phyloP scores from a whole-genome alignment of 2,113 vertebrate genomes.

The Barnardius zonarius region DNA sequence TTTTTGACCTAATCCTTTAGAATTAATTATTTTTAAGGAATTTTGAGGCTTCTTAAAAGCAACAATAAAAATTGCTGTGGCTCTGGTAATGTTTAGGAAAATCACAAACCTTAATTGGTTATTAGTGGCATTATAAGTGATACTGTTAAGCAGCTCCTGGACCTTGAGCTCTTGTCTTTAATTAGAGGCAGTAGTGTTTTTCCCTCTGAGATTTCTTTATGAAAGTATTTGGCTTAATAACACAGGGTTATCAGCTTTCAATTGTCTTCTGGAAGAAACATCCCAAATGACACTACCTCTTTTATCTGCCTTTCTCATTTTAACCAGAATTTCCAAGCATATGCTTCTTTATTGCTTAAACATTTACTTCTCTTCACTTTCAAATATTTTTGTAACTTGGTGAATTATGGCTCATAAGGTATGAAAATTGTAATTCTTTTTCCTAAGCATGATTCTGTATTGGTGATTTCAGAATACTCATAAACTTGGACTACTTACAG shows the following conservation, averaged over 20 bases:
- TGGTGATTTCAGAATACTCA: neutral
- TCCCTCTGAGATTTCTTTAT: slow-evolving; percentile 32
- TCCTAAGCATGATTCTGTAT: neutral
- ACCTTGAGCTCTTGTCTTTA: slow-evolving; percentile 14
- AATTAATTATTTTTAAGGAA: slow-evolving; percentile 19
- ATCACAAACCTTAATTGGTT: slow-evolving; percentile 12
- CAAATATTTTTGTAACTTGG: neutral
- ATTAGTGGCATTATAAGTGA: slow-evolving; percentile 33
- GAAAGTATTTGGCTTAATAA: slow-evolving; percentile 12
- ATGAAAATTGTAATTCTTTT: neutral
- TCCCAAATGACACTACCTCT: neutral
- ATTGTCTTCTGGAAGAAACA: neutral
- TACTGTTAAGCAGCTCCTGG: slow-evolving; percentile 13
- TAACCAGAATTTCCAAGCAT: neutral
- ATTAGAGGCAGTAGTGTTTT: neutral
- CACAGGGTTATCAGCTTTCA: slow-evolving; percentile 22
- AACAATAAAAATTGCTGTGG: neutral
- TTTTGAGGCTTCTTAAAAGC: neutral
- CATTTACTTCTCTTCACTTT: neutral
- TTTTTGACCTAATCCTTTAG: slow-evolving; percentile 24
- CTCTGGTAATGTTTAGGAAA: slow-evolving; percentile 20
- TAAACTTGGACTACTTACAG: neutral
- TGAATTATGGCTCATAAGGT: neutral
- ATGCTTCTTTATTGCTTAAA: neutral
- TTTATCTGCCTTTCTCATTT: neutral